Base-by-base conservation (phyloP, 2,888 invertebrate species). In the Drosophila quinaria region DNA sequence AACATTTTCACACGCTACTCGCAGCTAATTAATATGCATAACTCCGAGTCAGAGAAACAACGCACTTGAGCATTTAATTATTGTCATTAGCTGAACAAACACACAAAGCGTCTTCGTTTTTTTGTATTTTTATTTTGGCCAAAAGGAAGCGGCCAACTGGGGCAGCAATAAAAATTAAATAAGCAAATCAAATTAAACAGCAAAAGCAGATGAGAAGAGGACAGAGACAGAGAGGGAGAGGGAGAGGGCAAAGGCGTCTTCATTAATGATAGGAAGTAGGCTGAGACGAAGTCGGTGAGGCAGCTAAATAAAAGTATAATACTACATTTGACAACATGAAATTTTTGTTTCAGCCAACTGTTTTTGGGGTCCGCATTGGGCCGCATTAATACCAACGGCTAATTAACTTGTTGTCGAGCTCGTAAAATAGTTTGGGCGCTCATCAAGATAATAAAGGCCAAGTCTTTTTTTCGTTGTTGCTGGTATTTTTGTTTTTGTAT, bases 361-460 rank as follows among this genome's bases (percentile, higher is more conserved):
- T 56, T 56, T 42, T 56, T 42, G 63, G 59, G 44, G 41, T 62
- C 60, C 68, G 77, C 60, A 59, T 52, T 59, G 68, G 67, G 62
- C 69, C 71, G 77, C 86, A 69, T 81, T 88, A 87, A 88, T 81
- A 66, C 80, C 80, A 71, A 78, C 72, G 85, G 79, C 87, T 87
- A 88, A 88, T 89, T 89, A 88, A 89, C 85, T 88, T 85, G 87
- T 85, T 89, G 89, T 81, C 82, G 82, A 87, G 87, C 81, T 86
- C 87, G 81, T 87, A 84, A 88, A 87, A 88, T 87, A 86, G 89
- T 87, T 84, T 82, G 87, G 77, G 22, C 84, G 84, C 84, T 81
- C 84, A 84, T 84, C 84, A 87, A 84, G 84, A 84, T 84, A 84
- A 80, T 80, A 80, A 83, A 82, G 73, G 73, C 76, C 73, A 73